Evolutionary conservation across 2,113 vertebrate genomes (phyloP).

Genomic region (Ginglymostoma cirratum): DNA sequence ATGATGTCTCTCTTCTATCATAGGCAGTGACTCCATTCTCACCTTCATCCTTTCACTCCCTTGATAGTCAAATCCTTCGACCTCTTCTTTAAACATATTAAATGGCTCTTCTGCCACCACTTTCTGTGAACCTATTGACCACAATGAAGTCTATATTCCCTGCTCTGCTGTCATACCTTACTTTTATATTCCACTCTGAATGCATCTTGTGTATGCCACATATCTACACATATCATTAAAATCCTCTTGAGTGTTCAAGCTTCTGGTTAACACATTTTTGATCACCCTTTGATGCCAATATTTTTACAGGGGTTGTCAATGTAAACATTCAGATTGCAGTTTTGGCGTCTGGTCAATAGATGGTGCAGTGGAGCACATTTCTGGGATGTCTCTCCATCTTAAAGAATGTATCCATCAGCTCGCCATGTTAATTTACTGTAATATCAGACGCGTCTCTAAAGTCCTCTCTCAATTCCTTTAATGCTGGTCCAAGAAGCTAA

Average conservation of each 20-base stretch:
- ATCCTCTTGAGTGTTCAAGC: too few species aligned
- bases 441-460: background rate
- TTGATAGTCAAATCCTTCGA: too few species aligned
- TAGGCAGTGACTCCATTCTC: too few species aligned
- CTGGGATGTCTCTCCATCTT: background rate
- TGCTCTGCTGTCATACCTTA: background rate
- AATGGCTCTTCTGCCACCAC: too few species aligned
- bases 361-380: background rate
- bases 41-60: too few species aligned
- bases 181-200: background rate
- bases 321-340: background rate
- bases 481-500: background rate
- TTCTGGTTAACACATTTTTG: background rate
- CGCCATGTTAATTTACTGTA: background rate
- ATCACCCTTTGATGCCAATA: background rate
- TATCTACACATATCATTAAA: too few species aligned
- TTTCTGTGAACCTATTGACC: background rate
- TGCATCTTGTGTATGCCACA: too few species aligned
- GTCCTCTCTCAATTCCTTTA: background rate
- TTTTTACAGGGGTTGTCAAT: background rate
- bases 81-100: too few species aligned
- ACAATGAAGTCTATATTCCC: background rate
- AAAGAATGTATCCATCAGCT: too few species aligned
- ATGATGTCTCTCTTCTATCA: too few species aligned
- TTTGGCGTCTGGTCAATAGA: background rate